phyloP scores from a whole-genome alignment of 2,888 invertebrate genomes.

The Chymomyza fuscimana region DNA sequence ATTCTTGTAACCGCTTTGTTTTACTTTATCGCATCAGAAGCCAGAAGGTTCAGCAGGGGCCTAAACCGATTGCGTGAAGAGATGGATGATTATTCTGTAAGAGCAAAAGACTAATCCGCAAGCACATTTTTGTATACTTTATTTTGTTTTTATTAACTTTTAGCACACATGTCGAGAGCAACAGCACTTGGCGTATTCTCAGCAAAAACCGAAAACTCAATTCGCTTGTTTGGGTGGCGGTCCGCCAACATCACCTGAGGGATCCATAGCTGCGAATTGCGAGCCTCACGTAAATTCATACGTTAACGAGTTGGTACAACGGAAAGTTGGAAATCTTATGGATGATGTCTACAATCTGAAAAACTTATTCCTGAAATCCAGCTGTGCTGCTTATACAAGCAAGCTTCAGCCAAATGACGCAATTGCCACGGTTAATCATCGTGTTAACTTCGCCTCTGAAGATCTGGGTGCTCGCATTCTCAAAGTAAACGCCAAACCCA shows the following conservation, averaged over 20 bases:
- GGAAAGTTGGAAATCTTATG: constrained; percentile 57
- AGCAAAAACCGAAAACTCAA: not conserved
- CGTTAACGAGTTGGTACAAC: constrained; percentile 57
- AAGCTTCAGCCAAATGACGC: not conserved
- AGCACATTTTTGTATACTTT: not conserved
- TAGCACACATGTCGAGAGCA: constrained; percentile 17
- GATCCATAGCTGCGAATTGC: constrained; percentile 8
- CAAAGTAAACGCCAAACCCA: constrained; percentile 51
- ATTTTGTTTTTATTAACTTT: not conserved
- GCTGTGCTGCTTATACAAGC: constrained; percentile 23
- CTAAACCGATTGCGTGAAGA: constrained; percentile 24
- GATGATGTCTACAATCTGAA: constrained; percentile 68
- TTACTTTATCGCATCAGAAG: constrained; percentile 11
- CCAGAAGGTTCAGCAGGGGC: not conserved
- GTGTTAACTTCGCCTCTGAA: constrained; percentile 69
- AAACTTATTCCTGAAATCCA: constrained; percentile 40
- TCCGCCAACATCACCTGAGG: not conserved
- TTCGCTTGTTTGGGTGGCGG: constrained; percentile 7
- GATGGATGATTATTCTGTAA: constrained; percentile 30
- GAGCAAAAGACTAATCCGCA: too few relatives aligned
- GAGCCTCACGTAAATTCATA: constrained; percentile 26
- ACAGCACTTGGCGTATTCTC: not conserved
- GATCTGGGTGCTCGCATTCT: constrained; percentile 66
- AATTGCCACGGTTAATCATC: constrained; percentile 4
- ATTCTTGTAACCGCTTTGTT: constrained; percentile 41